Percentiles rank a stretch among this genome's conserved stretches.
phyloP scores from a whole-genome alignment of 2,888 invertebrate genomes.

The Agrotis ipsilon region DNA sequence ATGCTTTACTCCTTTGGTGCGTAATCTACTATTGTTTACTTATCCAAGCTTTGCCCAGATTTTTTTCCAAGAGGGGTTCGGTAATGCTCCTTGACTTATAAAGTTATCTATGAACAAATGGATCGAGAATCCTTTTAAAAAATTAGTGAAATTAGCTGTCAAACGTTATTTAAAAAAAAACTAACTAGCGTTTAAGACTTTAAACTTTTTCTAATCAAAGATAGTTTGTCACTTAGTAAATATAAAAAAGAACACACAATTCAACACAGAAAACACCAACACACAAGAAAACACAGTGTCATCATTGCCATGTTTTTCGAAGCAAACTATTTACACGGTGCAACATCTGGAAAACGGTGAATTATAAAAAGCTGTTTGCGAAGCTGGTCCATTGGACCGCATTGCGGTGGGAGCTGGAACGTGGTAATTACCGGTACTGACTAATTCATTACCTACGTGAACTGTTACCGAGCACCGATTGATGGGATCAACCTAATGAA shows the following conservation, averaged over 20 bases:
- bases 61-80: no score
- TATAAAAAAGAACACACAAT: background rate
- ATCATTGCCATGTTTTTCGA: slow-evolving; percentile 6
- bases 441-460: slow-evolving; percentile 69
- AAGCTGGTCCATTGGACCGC: slow-evolving; percentile 40
- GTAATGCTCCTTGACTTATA: no score
- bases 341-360: slow-evolving; percentile 49
- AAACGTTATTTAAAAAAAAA: no score
- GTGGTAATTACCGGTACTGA: slow-evolving; percentile 65
- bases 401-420: slow-evolving; percentile 48
- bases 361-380: slow-evolving; percentile 55
- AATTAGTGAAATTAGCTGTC: no score
- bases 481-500: slow-evolving; percentile 42
- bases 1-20: no score
- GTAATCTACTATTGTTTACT: no score
- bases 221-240: background rate
- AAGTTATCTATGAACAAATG: no score
- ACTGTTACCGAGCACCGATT: slow-evolving; percentile 32
- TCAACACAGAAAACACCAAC: background rate
- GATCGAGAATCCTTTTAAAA: no score
- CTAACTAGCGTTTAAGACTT: no score
- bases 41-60: no score
- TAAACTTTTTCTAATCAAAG: no score
- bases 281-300: slow-evolving; percentile 32
- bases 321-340: slow-evolving; percentile 23